Conservation (phyloP, 2,113 vertebrate genomes). For the Hiodon alosoides region DNA sequence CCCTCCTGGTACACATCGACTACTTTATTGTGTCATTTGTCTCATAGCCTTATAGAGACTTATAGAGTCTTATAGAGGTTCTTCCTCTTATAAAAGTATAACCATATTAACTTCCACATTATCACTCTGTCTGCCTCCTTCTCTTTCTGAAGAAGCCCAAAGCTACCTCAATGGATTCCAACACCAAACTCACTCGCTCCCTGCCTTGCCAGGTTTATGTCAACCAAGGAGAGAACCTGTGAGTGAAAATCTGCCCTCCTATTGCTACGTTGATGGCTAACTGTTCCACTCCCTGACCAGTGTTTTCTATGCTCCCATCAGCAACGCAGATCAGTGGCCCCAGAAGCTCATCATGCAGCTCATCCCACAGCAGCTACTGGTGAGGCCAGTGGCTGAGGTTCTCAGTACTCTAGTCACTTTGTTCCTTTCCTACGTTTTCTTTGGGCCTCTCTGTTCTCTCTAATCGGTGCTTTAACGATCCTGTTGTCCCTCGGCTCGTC, state of each 20-base stretch:
- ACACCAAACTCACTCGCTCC: constrained; percentile 79
- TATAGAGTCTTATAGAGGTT: too few relatives aligned
- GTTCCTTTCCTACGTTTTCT: neutral
- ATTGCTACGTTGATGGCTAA: neutral
- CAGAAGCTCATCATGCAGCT: constrained; percentile 93
- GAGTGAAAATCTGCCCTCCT: constrained; percentile 51
- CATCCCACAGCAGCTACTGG: constrained; percentile 84
- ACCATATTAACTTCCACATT: neutral
- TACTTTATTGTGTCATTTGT: too few relatives aligned
- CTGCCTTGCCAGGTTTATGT: constrained; percentile 88
- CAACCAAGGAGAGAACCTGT: constrained; percentile 88
- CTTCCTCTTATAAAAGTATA: too few relatives aligned
- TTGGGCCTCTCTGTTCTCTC: neutral
- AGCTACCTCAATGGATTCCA: constrained; percentile 76
- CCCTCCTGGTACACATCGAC: too few relatives aligned
- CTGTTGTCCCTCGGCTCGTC: too few relatives aligned
- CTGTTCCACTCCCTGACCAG: neutral
- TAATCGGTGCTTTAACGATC: too few relatives aligned
- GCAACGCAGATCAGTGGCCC: constrained; percentile 88
- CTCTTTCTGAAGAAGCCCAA: constrained; percentile 74
- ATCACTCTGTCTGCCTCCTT: neutral
- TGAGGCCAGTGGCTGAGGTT: constrained; percentile 43
- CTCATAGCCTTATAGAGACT: too few relatives aligned
- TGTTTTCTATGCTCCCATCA: constrained; percentile 32
- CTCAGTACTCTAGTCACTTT: neutral